A percentile compares a stretch with the other conserved stretches of the same genome.
Conservation (phyloP, 2,888 invertebrate species). For the Drosophila nigricruria region DNA sequence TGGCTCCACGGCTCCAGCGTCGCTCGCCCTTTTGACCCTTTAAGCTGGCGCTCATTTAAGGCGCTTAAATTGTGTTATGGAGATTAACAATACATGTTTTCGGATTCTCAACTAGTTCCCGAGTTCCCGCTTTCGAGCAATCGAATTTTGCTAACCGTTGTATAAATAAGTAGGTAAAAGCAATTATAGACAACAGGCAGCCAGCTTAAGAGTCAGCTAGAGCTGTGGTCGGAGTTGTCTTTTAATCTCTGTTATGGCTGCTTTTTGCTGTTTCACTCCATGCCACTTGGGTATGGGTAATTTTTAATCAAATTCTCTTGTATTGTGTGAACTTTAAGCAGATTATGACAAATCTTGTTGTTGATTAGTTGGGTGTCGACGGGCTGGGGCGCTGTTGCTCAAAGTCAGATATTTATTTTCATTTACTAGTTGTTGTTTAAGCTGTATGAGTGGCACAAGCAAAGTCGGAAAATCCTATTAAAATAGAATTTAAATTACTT, state of each 20-base stretch:
- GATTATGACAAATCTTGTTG: conserved; percentile 42
- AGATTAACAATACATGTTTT: conserved; percentile 68
- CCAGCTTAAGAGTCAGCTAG: conserved; percentile 2
- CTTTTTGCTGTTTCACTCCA: conserved; percentile 37
- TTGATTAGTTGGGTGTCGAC: conserved; percentile 6
- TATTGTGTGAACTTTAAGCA: conserved; percentile 47
- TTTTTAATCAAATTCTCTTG: conserved; percentile 45
- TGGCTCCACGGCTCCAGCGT: conserved; percentile 14
- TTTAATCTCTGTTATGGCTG: conserved; percentile 45
- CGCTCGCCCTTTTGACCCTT: conserved; percentile 46
- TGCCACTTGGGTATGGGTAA: background rate
- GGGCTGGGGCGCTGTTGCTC: background rate
- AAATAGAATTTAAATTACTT: background rate
- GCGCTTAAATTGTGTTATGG: conserved; percentile 72
- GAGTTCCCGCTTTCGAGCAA: conserved; percentile 19
- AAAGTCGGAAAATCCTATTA: background rate
- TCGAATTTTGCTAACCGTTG: conserved; percentile 30
- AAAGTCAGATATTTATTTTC: conserved; percentile 8
- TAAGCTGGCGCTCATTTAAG: conserved; percentile 72
- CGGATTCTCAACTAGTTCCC: conserved; percentile 30
- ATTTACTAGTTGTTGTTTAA: background rate
- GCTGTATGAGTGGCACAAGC: background rate
- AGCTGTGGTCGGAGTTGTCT: conserved; percentile 21
- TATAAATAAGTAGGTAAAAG: conserved; percentile 59
- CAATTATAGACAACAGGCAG: conserved; percentile 54